phyloP scores from a whole-genome alignment of 2,113 vertebrate species.

The Chrysemys picta region DNA sequence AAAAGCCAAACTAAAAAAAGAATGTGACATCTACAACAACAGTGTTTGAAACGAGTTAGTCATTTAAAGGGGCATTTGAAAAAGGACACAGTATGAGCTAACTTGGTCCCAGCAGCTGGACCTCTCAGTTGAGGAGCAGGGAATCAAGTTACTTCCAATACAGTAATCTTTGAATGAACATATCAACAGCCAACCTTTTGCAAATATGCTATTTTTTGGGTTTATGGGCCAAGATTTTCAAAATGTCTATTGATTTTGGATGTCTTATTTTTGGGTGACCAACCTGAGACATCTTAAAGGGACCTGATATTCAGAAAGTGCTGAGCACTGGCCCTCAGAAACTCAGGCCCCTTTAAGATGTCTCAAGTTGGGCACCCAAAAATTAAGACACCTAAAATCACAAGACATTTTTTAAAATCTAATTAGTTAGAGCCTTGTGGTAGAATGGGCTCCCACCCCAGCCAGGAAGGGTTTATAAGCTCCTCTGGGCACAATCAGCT shows the following conservation, averaged over 20 bases:
- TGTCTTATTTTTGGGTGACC: neutral
- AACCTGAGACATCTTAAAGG: neutral
- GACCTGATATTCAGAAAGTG: constrained; percentile 7
- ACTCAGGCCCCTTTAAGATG: neutral
- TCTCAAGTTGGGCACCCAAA: neutral
- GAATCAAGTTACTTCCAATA: constrained; percentile 21
- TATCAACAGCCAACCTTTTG: neutral
- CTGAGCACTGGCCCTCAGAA: neutral
- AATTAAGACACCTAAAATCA: neutral
- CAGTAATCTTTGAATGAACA: neutral
- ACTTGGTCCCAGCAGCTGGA: neutral
- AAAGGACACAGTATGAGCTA: neutral
- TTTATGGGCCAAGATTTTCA: neutral
- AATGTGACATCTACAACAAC: neutral
- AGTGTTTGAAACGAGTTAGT: neutral
- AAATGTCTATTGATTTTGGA: neutral
- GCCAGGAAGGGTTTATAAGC: neutral
- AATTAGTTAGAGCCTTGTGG: neutral
- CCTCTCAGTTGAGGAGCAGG: constrained; percentile 4
- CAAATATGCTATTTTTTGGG: neutral
- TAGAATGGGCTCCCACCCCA: neutral
- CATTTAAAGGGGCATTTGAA: constrained; percentile 3
- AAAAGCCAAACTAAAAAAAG: constrained; percentile 32
- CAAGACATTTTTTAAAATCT: neutral
- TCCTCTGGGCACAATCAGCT: too few species aligned